A percentile compares a stretch with the other conserved stretches of the same genome.
These are phyloP conservation scores for Capromys pilorides DNA, from an alignment of 2,797 vertebrate genomes.

Conservation along the genomic window DNA sequence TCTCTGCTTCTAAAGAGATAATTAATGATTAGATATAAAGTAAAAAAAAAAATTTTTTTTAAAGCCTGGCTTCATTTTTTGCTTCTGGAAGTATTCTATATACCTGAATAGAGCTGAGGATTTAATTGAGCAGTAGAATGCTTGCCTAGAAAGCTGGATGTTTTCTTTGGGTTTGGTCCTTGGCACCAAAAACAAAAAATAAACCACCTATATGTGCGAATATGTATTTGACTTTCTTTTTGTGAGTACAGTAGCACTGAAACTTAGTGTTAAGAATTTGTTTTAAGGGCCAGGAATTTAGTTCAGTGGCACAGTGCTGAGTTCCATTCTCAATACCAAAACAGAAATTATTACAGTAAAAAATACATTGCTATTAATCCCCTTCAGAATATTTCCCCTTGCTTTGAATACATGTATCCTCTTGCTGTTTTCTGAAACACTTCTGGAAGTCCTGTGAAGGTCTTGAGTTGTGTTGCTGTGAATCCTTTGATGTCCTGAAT, in stretches of 20 bases:
- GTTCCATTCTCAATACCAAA: too few relatives aligned
- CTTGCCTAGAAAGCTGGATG: too few relatives aligned
- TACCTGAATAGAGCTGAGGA: neutral
- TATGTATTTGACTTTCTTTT: neutral
- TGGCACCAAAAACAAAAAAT: too few relatives aligned
- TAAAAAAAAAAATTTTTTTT: neutral
- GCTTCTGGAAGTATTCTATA: constrained; percentile 42
- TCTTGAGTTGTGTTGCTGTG: neutral
- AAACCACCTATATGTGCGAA: too few relatives aligned
- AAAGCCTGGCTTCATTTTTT: constrained; percentile 38
- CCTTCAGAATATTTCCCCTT: neutral
- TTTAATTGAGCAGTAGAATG: too few relatives aligned
- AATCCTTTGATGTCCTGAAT: neutral
- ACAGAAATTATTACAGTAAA: neutral
- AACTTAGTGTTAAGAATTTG: neutral
- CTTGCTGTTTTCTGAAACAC: neutral
- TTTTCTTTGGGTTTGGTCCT: too few relatives aligned
- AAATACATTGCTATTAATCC: neutral
- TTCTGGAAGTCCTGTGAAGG: neutral
- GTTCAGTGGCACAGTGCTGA: too few relatives aligned
- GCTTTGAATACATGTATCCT: neutral
- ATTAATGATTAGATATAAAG: constrained; percentile 1
- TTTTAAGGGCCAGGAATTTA: neutral
- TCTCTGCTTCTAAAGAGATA: constrained; percentile 3
- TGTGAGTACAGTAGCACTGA: neutral